Percentiles rank a stretch among this genome's conserved stretches.
Evolutionary conservation across 2,113 vertebrate genomes (phyloP).

Genomic region (Sturnira hondurensis): DNA sequence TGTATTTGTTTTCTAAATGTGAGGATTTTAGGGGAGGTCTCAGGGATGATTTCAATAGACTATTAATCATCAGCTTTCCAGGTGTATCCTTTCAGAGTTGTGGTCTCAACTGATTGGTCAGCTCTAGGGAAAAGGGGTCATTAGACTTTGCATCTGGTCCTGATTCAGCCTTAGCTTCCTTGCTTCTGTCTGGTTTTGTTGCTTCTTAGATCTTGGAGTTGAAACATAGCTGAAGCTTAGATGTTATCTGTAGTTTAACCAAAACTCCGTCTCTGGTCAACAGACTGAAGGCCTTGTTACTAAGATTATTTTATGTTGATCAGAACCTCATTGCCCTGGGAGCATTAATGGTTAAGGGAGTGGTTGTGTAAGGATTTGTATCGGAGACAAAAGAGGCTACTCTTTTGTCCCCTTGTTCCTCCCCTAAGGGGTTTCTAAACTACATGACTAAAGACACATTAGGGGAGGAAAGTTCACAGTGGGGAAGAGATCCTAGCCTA

Average conservation of each 20-base stretch:
- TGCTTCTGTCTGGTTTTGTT: not conserved
- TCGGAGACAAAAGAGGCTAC: not conserved
- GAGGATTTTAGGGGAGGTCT: not conserved
- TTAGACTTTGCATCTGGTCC: not conserved
- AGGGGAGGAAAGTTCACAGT: not conserved
- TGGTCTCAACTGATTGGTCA: not conserved
- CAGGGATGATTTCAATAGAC: not conserved
- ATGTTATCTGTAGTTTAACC: not conserved
- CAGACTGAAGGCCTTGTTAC: not conserved
- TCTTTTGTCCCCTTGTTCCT: not conserved
- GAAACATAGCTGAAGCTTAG: not conserved
- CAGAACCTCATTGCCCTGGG: not conserved
- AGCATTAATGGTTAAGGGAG: not conserved
- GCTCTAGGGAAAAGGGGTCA: not conserved
- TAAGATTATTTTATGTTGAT: not conserved
- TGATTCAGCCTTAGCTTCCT: too few relatives aligned
- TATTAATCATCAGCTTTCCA: not conserved
- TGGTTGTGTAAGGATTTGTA: not conserved
- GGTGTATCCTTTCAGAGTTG: not conserved
- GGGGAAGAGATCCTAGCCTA: not conserved
- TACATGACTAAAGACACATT: not conserved
- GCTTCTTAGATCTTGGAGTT: not conserved
- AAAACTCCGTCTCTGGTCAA: not conserved
- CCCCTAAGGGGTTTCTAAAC: not conserved
- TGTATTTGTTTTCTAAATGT: not conserved